Conservation (phyloP, 2,888 invertebrate species). For the Andrena bucephala region DNA sequence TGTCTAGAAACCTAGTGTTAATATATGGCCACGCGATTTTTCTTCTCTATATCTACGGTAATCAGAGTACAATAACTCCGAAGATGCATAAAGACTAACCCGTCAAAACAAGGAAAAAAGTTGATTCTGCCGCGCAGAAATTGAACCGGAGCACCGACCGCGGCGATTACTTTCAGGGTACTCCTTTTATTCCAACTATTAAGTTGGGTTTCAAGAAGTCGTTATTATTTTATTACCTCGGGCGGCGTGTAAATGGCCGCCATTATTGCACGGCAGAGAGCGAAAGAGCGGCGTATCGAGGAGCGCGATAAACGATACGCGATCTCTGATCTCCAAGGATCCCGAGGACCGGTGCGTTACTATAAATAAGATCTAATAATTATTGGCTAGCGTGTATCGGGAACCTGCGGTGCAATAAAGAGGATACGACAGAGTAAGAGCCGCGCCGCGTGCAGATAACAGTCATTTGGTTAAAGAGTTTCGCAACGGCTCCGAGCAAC, state of each 20-base stretch:
- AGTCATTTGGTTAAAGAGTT: slow-evolving; percentile 20
- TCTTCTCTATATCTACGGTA: too few relatives aligned
- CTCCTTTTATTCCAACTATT: neutral
- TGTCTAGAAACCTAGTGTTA: too few relatives aligned
- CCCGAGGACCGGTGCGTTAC: neutral
- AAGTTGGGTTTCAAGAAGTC: neutral
- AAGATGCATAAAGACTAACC: too few relatives aligned
- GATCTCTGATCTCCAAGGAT: slow-evolving; percentile 2
- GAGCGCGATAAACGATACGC: neutral
- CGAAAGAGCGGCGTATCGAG: neutral
- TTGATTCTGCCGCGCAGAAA: too few relatives aligned
- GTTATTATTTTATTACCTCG: slow-evolving; percentile 4
- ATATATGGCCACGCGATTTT: too few relatives aligned
- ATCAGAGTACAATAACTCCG: too few relatives aligned
- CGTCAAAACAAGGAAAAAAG: too few relatives aligned
- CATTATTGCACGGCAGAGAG: neutral
- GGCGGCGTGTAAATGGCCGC: neutral
- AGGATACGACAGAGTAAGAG: neutral
- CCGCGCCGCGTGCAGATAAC: neutral
- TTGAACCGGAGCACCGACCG: too few relatives aligned
- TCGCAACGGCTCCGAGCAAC: slow-evolving; percentile 42
- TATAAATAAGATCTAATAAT: slow-evolving; percentile 29
- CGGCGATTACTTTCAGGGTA: too few relatives aligned
- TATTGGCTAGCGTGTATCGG: neutral
- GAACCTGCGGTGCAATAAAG: slow-evolving; percentile 9